Evolutionary conservation across 2,113 vertebrate genomes (phyloP), one percentile per base, ranked within the genome.

Genomic region (Bufo gargarizans): DNA sequence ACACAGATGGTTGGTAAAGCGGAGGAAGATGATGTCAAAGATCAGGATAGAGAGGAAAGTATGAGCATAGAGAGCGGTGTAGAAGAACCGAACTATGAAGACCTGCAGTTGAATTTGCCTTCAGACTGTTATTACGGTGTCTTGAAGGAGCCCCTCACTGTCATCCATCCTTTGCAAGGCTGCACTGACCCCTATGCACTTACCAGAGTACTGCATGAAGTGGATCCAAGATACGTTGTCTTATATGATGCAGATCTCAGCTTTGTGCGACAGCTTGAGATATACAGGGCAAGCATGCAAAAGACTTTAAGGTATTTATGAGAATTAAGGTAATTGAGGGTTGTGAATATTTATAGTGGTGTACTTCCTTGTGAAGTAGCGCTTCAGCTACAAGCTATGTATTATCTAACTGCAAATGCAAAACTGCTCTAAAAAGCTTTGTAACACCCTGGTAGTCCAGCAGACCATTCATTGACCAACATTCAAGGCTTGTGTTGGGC

Each of bases 261-360:
- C 0, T 99, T 99, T 9, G 97, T 99, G 0, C 95, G 98, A 4
- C 98, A 99, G 93, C 94, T 99, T 90, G 98, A 99, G 91, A 92
- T 97, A 89, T 98, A 97, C 92, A 97, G 97, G 92, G 98, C 97
- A 1, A 96, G 94, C 90, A 94, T 96, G 78, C 98, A 97, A 47
- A 97, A 96, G 86, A 93, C 96, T 0, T 93, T 99, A 45, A 95
- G 97, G 97, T 95, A 94, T 88, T 88, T 58, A 9, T 56, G 76
- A 77, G 56, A 58, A 53, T 53, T 17, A 20, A 1, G 63, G 63
- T 67, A 11, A n/a, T 13, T 2, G 1, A 33, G 33, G 33, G 33
- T 33, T 33, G 33, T 33, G 33, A 33, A 33, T 33, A 33, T 33
- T 33, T 33, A 33, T 33, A 33, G 33, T 33, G 33, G 33, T 33